Base-by-base conservation (phyloP, 1,140 invertebrate species). In the Aphis craccivora region DNA sequence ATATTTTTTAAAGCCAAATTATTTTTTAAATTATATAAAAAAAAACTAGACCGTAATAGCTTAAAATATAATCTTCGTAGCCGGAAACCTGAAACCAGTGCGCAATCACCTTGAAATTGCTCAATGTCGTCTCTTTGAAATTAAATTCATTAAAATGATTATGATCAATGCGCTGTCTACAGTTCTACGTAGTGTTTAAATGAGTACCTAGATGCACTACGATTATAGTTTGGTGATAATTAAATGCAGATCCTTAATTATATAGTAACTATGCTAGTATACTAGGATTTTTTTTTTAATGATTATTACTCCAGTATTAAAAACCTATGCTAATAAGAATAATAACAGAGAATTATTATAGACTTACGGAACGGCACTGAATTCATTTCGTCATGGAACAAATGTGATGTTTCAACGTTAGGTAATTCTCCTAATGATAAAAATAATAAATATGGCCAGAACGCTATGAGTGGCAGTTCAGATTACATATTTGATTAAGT, bases 291-390 rank as follows among this genome's bases (percentile, higher is more conserved):
- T 43, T 51, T 51, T 25, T 35, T 48, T 45, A 4, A 40, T 51
- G 48, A 91, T 83, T 83, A 51, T 37, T 37, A 51, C 8, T 67
- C 25, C 11, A 20, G 53, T 43, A 67, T 25, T 30, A 25, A 40
- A 90, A 37, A 30, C 7, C 9, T 90, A 90, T 40, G 43, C 11
- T 37, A 55, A 90, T 43, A 22, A 67, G 37, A 43, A 43, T 67
- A 67, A 67, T 60, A 43, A 22, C 25, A 43, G 11, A 67, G 37
- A 18, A 76, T 76, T 30, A 83, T 51, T 37, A 48, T 37, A 48
- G 67, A 51, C 90, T 35, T 83, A 83, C 90, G 90, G 67, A 92
- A 92, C 90, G 90, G 67, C 90, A 83, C 43, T 83, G 67, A 92
- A 92, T 51, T 51, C 1, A 37, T 83, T 92, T 51, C 60, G 90